Evolutionary conservation across 2,113 vertebrate species (phyloP).

Genomic region (Eleginops maclovinus): DNA sequence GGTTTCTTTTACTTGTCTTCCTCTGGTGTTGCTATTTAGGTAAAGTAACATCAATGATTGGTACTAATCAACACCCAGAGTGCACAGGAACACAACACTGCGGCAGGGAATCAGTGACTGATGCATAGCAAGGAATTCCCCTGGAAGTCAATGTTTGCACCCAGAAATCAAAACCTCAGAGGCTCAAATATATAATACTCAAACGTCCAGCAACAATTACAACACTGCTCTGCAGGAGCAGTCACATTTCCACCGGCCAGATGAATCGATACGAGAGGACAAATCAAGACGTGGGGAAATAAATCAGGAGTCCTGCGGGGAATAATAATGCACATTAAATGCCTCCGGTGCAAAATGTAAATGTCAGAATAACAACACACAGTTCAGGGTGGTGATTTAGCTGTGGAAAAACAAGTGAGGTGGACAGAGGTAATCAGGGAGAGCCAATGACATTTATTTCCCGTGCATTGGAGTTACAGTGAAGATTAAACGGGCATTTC

Average conservation of each 20-base stretch:
- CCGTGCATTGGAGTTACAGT: neutral
- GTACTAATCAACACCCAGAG: constrained; percentile 19
- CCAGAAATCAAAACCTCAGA: constrained; percentile 14
- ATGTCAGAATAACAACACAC: neutral
- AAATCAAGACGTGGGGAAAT: constrained; percentile 22
- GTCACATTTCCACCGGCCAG: constrained; percentile 3
- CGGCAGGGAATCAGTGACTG: constrained; percentile 45
- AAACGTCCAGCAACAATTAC: constrained; percentile 7
- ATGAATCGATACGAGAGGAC: constrained; percentile 12
- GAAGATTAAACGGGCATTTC: constrained; percentile 13
- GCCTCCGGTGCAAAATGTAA: constrained; percentile 6
- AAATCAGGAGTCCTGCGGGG: neutral
- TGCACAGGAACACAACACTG: constrained; percentile 37
- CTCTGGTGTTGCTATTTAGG: too few species aligned
- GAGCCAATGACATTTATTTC: neutral
- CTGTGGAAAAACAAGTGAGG: neutral
- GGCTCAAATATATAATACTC: neutral
- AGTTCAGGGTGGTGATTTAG: constrained; percentile 18
- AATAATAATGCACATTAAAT: neutral
- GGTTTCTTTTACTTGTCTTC: too few species aligned
- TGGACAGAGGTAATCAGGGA: constrained; percentile 19
- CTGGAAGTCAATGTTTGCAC: constrained; percentile 37
- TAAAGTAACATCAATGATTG: too few species aligned
- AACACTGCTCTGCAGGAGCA: constrained; percentile 1
- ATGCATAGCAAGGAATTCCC: constrained; percentile 51